Conservation (phyloP, 2,797 vertebrate species). For the Siniperca scherzeri region DNA sequence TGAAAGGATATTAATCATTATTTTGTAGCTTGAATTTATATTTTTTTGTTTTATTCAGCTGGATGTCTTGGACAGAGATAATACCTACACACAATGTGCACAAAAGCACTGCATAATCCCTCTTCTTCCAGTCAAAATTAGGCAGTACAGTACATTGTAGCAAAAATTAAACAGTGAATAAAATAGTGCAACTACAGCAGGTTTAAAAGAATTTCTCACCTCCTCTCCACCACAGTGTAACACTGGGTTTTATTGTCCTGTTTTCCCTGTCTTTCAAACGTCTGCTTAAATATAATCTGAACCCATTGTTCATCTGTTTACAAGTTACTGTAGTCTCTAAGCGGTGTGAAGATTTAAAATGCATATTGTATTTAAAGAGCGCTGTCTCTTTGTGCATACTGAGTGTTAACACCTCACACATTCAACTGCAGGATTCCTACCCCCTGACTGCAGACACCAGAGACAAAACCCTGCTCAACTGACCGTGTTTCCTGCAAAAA, state of each 20-base stretch:
- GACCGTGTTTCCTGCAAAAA: conserved; percentile 21
- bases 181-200: conserved; percentile 7
- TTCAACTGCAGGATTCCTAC: conserved; percentile 13
- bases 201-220: conserved; percentile 6
- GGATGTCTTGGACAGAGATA: neutral
- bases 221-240: neutral
- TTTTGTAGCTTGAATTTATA: neutral
- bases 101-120: neutral
- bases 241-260: neutral
- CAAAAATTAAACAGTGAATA: neutral
- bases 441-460: conserved; percentile 10
- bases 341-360: conserved; percentile 24
- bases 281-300: neutral
- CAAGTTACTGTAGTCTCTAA: conserved; percentile 10
- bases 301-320: conserved; percentile 35
- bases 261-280: conserved; percentile 23
- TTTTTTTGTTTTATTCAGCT: neutral
- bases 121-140: neutral
- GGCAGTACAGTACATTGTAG: neutral
- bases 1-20: neutral
- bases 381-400: neutral
- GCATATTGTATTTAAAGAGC: conserved; percentile 32
- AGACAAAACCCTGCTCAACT: conserved; percentile 10
- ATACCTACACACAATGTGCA: neutral
- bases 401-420: conserved; percentile 36